Base-by-base conservation (phyloP, 2,888 invertebrate genomes). In the Diabrotica balteata region DNA sequence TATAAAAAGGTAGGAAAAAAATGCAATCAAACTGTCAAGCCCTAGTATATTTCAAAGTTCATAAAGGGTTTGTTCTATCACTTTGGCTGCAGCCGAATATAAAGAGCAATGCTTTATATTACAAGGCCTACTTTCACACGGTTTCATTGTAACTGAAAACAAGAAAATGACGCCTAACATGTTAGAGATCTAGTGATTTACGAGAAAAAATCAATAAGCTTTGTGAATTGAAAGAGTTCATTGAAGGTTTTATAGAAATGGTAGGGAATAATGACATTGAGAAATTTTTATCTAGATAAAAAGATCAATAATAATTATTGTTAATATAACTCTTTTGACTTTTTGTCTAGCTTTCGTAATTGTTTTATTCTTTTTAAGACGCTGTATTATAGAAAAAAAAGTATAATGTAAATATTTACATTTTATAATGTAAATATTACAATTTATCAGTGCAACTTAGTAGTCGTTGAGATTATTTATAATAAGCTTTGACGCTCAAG, bases 21-120 rank as follows among this genome's bases (percentile, higher is more conserved):
- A 45, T 57, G 44, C 55, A 57, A 57, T 57, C 55, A 57, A 57
- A 45, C 45, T 57, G 55, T 57, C 55, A 57, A 55, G 55, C 17
- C 9, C 45, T 17, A 17, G 55, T 45, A 45, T 57, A 45, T 45
- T 57, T 45, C 45, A 57, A 54, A 45, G 55, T 45, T 57, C 45
- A 55, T 55, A 17, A 55, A 44, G 55, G 45, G 45, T 57, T 54
- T 17, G 55, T 57, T 57, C 55, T 57, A 57, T 57, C 8, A 45
- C 11, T 45, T n/a, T 17, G 22, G 11, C 45, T 57, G 45, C 55
- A 57, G 17, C 45, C 17, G n/a, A 57, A 57, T 44, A 57, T 44
- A 45, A 57, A 57, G 44, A 57, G 55, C 22, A 7, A 57, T 46
- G 55, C 55, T 45, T 45, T 57, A 55, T 17, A 8, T 55, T 17